Evolutionary conservation across 2,113 vertebrate genomes (phyloP), one percentile per base, ranked within the genome.

Genomic region (Nothobranchius kuhntae): DNA sequence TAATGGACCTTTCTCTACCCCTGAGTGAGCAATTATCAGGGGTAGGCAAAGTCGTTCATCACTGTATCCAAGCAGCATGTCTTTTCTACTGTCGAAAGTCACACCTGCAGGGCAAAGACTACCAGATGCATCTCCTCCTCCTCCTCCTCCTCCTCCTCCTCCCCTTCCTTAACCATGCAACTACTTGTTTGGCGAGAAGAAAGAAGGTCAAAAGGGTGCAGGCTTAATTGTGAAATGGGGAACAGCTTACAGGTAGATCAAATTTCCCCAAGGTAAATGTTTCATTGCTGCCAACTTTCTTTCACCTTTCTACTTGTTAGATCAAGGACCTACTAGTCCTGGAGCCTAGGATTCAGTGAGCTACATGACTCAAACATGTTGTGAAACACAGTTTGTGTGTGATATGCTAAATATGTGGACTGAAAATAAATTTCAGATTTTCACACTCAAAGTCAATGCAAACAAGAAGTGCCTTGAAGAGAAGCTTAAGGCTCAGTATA

Each of bases 11-110:
- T 87, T 91, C 90, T 91, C 87, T 88, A 87, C 89, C 88, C 86
- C 92, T 92, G 93, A 93, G 92, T 93, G 93, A 92, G 89, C 91
- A 93, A 93, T 93, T 92, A 93, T 93, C 90, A 91, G 86, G 91
- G 87, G 86, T 87, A 86, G 87, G 91, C 88, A 85, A 77, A 83
- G 89, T 92, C 92, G 81, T 93, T 92, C 89, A 92, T 93, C 93
- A 92, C 87, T 91, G 90, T 90, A 87, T 87, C 78, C n/a, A 81
- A 81, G 84, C 78, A 85, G 81, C 80, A 73, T 74, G 85, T 84
- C 76, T 61, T 74, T 75, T 82, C 79, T 76, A 73, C 80, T 75
- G 86, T 82, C 63, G 53, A 83, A 81, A 84, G 80, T 88, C 87
- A 80, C 77, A 83, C 87, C 86, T 85, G 83, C 68, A 53, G 80